phyloP scores from a whole-genome alignment of 2,888 invertebrate species.

The Thera obeliscata region DNA sequence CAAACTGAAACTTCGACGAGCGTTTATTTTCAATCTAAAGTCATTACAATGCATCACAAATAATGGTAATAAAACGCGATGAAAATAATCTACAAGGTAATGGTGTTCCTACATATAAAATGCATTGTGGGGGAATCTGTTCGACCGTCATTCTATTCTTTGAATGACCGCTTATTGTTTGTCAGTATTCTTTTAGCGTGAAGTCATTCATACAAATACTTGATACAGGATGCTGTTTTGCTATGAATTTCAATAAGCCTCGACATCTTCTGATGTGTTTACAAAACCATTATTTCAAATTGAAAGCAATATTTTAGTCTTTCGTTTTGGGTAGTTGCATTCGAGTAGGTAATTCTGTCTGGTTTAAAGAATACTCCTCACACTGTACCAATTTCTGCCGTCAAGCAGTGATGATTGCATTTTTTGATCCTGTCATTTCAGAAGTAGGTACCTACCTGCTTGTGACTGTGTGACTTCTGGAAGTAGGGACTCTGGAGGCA shows the following conservation, averaged over 20 bases:
- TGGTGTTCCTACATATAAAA: constrained; percentile 22
- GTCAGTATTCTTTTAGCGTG: constrained; percentile 68
- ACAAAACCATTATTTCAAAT: neutral
- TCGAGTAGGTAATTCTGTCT: no score
- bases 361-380: no score
- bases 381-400: no score
- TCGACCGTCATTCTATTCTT: constrained; percentile 46
- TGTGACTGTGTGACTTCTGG: no score
- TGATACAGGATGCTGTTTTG: constrained; percentile 55
- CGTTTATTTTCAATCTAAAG: constrained; percentile 3
- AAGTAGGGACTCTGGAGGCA: no score
- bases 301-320: neutral
- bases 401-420: no score
- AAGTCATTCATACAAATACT: constrained; percentile 69
- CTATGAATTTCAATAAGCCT: constrained; percentile 21
- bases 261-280: neutral
- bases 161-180: constrained; percentile 47
- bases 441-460: no score
- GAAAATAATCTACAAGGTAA: constrained; percentile 17
- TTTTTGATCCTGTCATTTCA: no score
- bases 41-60: neutral
- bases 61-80: constrained; percentile 11
- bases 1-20: neutral
- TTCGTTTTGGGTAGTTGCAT: no score
- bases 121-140: constrained; percentile 26